Evolutionary conservation across 2,797 vertebrate species (phyloP), one percentile per base, ranked within the genome.

Genomic region (Nannoperca australis): DNA sequence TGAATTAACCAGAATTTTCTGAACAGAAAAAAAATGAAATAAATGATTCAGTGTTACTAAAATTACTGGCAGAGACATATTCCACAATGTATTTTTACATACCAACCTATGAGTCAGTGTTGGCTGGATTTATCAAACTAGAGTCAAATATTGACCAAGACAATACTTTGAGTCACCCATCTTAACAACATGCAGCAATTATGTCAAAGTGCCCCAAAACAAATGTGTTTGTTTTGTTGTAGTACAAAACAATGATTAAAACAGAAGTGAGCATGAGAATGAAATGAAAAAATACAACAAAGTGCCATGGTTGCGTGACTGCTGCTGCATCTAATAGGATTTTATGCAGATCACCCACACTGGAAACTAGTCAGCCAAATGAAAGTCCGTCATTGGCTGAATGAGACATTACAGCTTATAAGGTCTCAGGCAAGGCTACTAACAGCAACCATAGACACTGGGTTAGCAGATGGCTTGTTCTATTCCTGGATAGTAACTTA

Each of bases 121-220:
- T 38, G 74, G 24, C 22, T 67, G 62, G 17, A 85, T 82, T 74
- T 24, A 60, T 81, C 42, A 73, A 86, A 75, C 32, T 68, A 42
- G n/a, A 88, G 90, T 93, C 92, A 94, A 93, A 94, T 91, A 93
- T 92, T 94, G 92, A 92, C 92, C 78, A 91, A 85, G 38, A 17
- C 83, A 81, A 84, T 67, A 13, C 11, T 81, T 67, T 68, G 54
- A 81, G 44, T 79, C 8, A 65, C 38, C 30, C 30, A 59, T 79
- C 73, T 79, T 24, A 75, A 76, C 42, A 69, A 62, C 38, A 67
- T 34, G 44, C 54, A 61, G 44, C 11, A 22, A 36, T 60, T 71
- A 70, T 69, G 68, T 54, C 27, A 64, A 83, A 73, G 54, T 72
- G 72, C 36, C 70, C 50, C 47, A 45, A 79, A 75, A 76, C 20